Percentiles rank a stretch among this genome's conserved stretches.
Conservation (phyloP, 2,888 invertebrate genomes). For the Limnephilus auricula region DNA sequence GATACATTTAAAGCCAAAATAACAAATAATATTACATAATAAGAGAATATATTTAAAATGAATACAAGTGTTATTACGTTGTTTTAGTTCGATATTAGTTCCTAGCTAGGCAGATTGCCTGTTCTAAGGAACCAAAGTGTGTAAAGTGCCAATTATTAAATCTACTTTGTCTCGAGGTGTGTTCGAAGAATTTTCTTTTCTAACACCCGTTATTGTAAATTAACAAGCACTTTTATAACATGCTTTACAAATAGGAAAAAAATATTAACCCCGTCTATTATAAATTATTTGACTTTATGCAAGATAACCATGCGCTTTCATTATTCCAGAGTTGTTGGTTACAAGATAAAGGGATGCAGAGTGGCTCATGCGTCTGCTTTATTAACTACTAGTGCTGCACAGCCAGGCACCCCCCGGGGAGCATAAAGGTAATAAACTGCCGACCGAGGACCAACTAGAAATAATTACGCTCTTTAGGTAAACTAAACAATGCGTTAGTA, state of each 20-base stretch:
- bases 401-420: slow-evolving; percentile 16
- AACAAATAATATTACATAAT: no score
- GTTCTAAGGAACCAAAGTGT: no score
- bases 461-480: slow-evolving; percentile 51
- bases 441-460: slow-evolving; percentile 52
- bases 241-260: neutral
- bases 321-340: neutral
- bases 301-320: neutral
- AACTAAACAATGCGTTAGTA: slow-evolving; percentile 42
- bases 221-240: no score
- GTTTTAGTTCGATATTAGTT: no score
- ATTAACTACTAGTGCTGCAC: slow-evolving; percentile 5
- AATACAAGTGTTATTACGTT: no score
- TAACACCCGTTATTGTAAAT: no score
- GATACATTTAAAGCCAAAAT: no score
- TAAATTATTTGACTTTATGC: neutral
- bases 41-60: no score
- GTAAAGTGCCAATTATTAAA: no score
- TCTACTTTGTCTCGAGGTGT: no score
- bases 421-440: slow-evolving; percentile 38
- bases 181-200: no score
- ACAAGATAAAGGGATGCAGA: slow-evolving; percentile 25
- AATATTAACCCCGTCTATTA: neutral
- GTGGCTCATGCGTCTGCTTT: slow-evolving; percentile 12
- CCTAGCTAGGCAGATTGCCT: no score